phyloP scores from a whole-genome alignment of 1,140 invertebrate species.

The Drosophila hydei region DNA sequence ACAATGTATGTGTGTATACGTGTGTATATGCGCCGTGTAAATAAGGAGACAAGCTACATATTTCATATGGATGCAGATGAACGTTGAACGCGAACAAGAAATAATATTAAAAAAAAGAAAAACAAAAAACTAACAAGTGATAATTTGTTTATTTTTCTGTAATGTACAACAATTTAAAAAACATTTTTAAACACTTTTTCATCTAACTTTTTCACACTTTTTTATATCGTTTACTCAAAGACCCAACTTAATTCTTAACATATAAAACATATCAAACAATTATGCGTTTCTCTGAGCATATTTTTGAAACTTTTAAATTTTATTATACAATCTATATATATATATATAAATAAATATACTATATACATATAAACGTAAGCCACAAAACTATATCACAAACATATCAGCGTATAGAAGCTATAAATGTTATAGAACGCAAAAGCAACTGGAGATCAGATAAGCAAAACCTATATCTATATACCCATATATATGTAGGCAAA shows the following conservation, averaged over 20 bases:
- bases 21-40: conserved; percentile 71
- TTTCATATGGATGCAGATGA: conserved; percentile 74
- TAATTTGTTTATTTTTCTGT: conserved; percentile 57
- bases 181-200: conserved; percentile 34
- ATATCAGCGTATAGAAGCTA: conserved; percentile 64
- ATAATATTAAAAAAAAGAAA: conserved; percentile 17
- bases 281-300: conserved; percentile 61
- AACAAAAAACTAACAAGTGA: conserved; percentile 60
- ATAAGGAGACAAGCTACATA: conserved; percentile 78
- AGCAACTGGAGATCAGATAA: conserved; percentile 24
- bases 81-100: conserved; percentile 41
- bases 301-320: conserved; percentile 59
- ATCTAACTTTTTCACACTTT: conserved; percentile 37
- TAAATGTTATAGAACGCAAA: conserved; percentile 33
- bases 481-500: conserved; percentile 25
- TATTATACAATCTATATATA: conserved; percentile 51
- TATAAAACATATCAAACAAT: conserved; percentile 24
- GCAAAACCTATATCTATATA: conserved; percentile 31
- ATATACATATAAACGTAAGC: conserved; percentile 49
- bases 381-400: conserved; percentile 71
- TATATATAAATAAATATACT: conserved; percentile 12
- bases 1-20: conserved; percentile 25
- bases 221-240: conserved; percentile 43
- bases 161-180: conserved; percentile 34
- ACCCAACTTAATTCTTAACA: conserved; percentile 26